phyloP scores from a whole-genome alignment of 2,797 vertebrate genomes.

The Odontamblyopus lacepedii region DNA sequence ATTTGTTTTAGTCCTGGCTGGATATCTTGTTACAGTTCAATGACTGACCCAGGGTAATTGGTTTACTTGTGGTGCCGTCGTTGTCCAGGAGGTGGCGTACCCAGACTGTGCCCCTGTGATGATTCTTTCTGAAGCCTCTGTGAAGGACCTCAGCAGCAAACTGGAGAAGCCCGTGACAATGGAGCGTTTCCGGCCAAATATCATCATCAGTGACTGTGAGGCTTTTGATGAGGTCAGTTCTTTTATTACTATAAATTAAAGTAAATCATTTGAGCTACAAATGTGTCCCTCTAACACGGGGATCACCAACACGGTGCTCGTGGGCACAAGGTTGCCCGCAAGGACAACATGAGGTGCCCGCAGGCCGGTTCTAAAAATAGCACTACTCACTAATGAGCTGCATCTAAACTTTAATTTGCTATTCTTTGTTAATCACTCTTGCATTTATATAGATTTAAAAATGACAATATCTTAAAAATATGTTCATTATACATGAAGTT shows the following conservation, averaged over 20 bases:
- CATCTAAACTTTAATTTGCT: too few species aligned
- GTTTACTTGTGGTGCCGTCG: background rate
- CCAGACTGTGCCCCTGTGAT: constrained; percentile 84
- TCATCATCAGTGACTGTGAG: constrained; percentile 83
- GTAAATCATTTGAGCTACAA: background rate
- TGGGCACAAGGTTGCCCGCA: too few species aligned
- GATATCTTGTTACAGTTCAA: background rate
- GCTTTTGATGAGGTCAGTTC: constrained; percentile 86
- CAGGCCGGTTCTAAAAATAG: too few species aligned
- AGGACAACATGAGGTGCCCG: too few species aligned
- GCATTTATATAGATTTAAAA: too few species aligned
- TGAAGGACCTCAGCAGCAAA: constrained; percentile 84
- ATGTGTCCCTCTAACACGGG: background rate
- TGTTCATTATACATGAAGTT: too few species aligned
- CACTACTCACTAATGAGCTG: too few species aligned
- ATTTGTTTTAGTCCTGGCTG: background rate
- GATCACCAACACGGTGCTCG: too few species aligned
- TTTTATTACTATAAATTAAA: background rate
- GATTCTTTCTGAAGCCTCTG: constrained; percentile 88
- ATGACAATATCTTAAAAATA: too few species aligned
- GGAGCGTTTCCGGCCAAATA: constrained; percentile 87
- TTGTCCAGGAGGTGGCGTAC: constrained; percentile 81
- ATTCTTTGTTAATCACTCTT: too few species aligned
- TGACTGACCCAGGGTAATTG: background rate
- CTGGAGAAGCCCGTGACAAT: constrained; percentile 81